A percentile compares a stretch with the other conserved stretches of the same genome.
phyloP scores from a whole-genome alignment of 2,888 invertebrate genomes.

The Cantharis rufa region DNA sequence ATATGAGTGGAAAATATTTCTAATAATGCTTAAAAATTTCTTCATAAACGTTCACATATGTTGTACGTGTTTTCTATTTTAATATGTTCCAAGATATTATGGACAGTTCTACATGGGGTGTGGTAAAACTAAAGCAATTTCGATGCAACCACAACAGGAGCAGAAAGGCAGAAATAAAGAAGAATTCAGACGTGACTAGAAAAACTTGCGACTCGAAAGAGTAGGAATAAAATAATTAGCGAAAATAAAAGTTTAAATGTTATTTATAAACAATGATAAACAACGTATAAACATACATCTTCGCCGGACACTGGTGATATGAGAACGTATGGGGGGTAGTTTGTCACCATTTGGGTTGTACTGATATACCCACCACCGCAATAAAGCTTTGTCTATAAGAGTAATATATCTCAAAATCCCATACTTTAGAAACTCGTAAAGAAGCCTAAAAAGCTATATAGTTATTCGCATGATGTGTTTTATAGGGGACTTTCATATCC shows the following conservation, averaged over 20 bases:
- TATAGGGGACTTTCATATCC: conserved; percentile 47
- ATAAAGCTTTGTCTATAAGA: conserved; percentile 56
- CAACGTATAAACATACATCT: conserved; percentile 8
- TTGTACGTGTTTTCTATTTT: conserved; percentile 24
- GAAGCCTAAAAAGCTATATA: conserved; percentile 51
- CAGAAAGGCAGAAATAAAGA: conserved; percentile 24
- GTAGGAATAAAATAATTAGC: not conserved
- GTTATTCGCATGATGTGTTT: conserved; percentile 50
- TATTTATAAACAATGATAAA: conserved; percentile 11
- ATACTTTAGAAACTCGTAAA: conserved; percentile 56
- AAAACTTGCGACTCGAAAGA: conserved; percentile 23
- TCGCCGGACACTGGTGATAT: conserved; percentile 42
- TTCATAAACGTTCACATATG: conserved; percentile 13
- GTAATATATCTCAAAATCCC: conserved; percentile 54
- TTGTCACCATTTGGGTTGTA: conserved; percentile 50
- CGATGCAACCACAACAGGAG: conserved; percentile 32
- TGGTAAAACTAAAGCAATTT: conserved; percentile 35
- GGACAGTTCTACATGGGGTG: conserved; percentile 18
- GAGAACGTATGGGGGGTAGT: conserved; percentile 49
- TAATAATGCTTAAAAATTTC: conserved; percentile 5
- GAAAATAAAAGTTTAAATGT: not conserved
- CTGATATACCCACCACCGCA: conserved; percentile 40
- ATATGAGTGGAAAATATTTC: not conserved
- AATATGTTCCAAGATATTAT: conserved; percentile 24
- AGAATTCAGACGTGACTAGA: conserved; percentile 37